Evolutionary conservation across 2,113 vertebrate species (phyloP).

Genomic region (Nicator chloris): DNA sequence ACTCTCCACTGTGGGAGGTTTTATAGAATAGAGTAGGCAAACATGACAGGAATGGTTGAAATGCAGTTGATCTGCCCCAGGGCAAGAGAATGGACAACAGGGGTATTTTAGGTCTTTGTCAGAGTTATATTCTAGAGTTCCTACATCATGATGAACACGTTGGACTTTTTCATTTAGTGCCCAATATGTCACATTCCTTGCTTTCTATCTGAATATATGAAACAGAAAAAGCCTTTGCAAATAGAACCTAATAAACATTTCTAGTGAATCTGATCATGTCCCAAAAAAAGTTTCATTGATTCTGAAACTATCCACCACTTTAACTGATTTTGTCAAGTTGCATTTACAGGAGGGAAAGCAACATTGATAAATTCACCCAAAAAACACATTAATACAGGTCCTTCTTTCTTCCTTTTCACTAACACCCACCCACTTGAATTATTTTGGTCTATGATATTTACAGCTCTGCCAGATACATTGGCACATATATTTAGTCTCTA

Average conservation of each 20-base stretch:
- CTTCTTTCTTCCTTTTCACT: neutral
- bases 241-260: neutral
- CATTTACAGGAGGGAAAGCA: neutral
- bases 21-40: neutral
- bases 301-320: neutral
- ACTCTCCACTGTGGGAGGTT: neutral
- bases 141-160: neutral
- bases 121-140: neutral
- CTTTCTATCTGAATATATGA: neutral
- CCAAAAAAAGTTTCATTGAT: neutral
- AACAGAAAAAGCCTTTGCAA: neutral
- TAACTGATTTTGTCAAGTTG: neutral
- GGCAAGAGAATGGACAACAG: neutral
- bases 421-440: slow-evolving; percentile 17
- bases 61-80: neutral
- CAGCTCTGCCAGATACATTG: neutral
- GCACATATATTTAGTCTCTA: neutral
- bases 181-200: neutral
- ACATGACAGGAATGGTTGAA: neutral
- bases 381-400: neutral
- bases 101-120: neutral
- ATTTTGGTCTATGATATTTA: slow-evolving; percentile 40
- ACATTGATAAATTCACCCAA: neutral
- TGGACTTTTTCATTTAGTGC: neutral
- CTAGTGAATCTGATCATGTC: neutral